Evolutionary conservation across 1,140 invertebrate species (phyloP).

Genomic region (Pomacea maculata): DNA sequence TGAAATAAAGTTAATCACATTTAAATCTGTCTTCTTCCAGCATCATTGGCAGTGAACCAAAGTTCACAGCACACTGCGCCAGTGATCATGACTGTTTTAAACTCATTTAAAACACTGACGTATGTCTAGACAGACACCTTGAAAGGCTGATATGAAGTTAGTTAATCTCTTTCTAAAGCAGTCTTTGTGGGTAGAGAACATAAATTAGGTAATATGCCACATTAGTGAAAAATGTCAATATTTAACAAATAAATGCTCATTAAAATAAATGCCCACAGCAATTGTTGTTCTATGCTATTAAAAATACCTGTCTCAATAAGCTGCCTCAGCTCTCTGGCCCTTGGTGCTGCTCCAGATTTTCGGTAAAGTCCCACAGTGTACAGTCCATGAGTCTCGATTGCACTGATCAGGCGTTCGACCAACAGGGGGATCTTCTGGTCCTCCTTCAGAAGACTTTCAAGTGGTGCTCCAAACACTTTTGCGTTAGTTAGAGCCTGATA

Average conservation of each 20-base stretch:
- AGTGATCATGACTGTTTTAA: too few relatives aligned
- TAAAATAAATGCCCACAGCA: neutral
- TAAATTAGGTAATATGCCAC: neutral
- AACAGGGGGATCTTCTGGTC: conserved; percentile 82
- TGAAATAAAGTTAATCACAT: conserved; percentile 31
- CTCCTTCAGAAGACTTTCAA: conserved; percentile 76
- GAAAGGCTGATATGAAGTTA: too few relatives aligned
- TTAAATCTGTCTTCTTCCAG: too few relatives aligned
- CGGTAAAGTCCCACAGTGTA: conserved; percentile 94
- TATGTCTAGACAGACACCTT: too few relatives aligned
- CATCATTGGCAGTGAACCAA: too few relatives aligned
- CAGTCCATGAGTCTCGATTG: conserved; percentile 90
- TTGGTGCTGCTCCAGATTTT: conserved; percentile 81
- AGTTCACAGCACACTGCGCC: too few relatives aligned
- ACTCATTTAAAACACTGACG: too few relatives aligned
- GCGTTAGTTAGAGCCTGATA: conserved; percentile 32
- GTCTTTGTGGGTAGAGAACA: too few relatives aligned
- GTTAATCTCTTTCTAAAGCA: too few relatives aligned
- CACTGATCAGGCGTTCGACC: conserved; percentile 86
- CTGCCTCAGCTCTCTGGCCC: conserved; percentile 64
- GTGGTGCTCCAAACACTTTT: conserved; percentile 79
- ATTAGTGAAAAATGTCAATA: conserved; percentile 16
- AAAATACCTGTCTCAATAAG: conserved; percentile 55
- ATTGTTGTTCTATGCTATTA: neutral
- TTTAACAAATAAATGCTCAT: neutral